These are phyloP conservation scores for Nasonia oneida DNA, from an alignment of 2,888 invertebrate species.

Conservation along the genomic window DNA sequence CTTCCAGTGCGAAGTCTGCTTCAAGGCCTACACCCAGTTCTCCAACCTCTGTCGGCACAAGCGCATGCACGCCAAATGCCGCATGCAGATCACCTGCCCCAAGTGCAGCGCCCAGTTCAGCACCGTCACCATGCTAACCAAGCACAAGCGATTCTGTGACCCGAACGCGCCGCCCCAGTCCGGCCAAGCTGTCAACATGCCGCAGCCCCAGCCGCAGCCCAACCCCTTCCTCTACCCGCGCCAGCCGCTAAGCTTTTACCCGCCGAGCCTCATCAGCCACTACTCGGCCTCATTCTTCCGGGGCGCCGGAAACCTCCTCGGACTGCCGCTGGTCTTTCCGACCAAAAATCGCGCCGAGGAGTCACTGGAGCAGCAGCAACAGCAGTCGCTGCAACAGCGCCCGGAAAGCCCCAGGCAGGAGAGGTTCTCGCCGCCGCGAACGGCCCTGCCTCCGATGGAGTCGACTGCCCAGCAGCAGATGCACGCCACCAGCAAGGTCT, in stretches of 20 bases:
- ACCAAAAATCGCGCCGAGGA: constrained; percentile 75
- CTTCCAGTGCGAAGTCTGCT: constrained; percentile 97
- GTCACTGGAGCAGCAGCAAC: constrained; percentile 66
- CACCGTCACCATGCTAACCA: constrained; percentile 94
- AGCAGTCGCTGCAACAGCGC: constrained; percentile 57
- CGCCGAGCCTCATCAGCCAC: constrained; percentile 83
- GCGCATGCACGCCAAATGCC: constrained; percentile 98
- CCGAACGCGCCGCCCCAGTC: constrained; percentile 81
- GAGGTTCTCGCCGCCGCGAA: constrained; percentile 30
- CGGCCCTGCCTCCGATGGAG: neutral
- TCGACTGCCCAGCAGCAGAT: constrained; percentile 21
- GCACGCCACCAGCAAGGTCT: constrained; percentile 81
- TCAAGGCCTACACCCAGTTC: constrained; percentile 99
- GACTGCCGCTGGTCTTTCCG: constrained; percentile 85
- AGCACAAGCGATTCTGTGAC: constrained; percentile 98
- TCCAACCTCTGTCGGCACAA: constrained; percentile 99
- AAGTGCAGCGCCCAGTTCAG: constrained; percentile 97
- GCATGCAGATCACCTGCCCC: constrained; percentile 94
- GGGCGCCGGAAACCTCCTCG: constrained; percentile 81
- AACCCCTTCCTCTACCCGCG: constrained; percentile 84
- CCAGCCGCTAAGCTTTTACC: constrained; percentile 81
- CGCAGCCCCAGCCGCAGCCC: constrained; percentile 73
- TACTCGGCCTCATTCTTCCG: constrained; percentile 81
- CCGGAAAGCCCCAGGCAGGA: constrained; percentile 25
- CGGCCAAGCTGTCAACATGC: constrained; percentile 84